These are phyloP conservation scores for Crossocerus cetratus DNA, from an alignment of 2,888 invertebrate species.

Conservation along the genomic window DNA sequence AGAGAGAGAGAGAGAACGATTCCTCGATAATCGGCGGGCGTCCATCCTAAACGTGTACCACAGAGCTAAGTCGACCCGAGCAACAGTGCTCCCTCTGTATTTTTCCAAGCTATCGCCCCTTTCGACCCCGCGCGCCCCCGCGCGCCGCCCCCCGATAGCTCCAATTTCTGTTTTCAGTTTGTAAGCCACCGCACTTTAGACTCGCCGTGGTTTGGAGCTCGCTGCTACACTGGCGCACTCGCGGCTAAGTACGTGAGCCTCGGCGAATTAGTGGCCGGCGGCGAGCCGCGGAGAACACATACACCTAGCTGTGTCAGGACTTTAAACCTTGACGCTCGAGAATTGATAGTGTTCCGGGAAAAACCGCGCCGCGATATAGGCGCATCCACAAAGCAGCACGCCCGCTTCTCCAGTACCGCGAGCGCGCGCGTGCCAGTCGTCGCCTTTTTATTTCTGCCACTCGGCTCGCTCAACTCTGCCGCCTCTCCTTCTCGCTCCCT, in stretches of 20 bases:
- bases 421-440: neutral
- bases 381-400: neutral
- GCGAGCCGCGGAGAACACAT: neutral
- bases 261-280: constrained; percentile 25
- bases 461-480: neutral
- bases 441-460: neutral
- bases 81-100: constrained; percentile 27
- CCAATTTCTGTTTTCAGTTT: constrained; percentile 34
- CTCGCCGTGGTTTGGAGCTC: constrained; percentile 30
- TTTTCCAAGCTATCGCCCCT: constrained; percentile 33
- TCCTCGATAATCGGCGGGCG: neutral
- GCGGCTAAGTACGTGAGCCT: constrained; percentile 17
- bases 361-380: constrained; percentile 7
- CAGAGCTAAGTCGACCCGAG: neutral
- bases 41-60: neutral
- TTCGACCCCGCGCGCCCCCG: constrained; percentile 29
- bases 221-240: constrained; percentile 35
- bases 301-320: neutral
- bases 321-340: constrained; percentile 30
- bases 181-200: constrained; percentile 48
- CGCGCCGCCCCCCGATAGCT: constrained; percentile 13
- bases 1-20: too few relatives aligned
- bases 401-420: neutral
- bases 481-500: neutral
- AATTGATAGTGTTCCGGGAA: constrained; percentile 44